Evolutionary conservation across 2,888 invertebrate species (phyloP).

Genomic region (Elaeidobius kamerunicus): DNA sequence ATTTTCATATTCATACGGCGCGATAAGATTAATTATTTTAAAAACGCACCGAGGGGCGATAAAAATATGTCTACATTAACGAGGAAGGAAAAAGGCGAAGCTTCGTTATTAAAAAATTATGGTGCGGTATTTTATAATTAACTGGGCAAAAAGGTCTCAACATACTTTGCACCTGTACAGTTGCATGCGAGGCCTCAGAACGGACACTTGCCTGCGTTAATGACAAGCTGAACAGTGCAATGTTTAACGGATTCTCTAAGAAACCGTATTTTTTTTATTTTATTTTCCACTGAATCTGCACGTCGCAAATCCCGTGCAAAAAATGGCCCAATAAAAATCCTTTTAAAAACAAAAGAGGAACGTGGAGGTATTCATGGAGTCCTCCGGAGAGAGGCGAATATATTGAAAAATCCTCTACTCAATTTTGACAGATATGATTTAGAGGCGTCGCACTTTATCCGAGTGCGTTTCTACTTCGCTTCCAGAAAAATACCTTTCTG

Average conservation of each 20-base stretch:
- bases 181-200: conserved; percentile 26
- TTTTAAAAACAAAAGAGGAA: conserved; percentile 17
- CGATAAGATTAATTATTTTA: neutral
- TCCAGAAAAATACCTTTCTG: conserved; percentile 21
- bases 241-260: conserved; percentile 27
- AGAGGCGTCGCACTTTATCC: conserved; percentile 46
- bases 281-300: too few species aligned
- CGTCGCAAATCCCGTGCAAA: neutral
- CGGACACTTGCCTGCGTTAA: conserved; percentile 27
- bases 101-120: conserved; percentile 18
- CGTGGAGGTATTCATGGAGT: conserved; percentile 28
- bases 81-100: conserved; percentile 2
- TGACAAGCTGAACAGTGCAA: conserved; percentile 23
- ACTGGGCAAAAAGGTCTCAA: conserved; percentile 12
- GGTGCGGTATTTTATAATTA: conserved; percentile 22
- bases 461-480: conserved; percentile 39
- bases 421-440: conserved; percentile 47
- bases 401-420: conserved; percentile 35
- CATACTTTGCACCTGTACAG: conserved; percentile 26
- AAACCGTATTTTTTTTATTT: too few species aligned
- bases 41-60: too few species aligned
- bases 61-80: too few species aligned
- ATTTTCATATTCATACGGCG: too few species aligned
- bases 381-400: conserved; percentile 27
- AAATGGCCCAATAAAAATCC: conserved; percentile 21